Evolutionary conservation across 2,888 invertebrate species (phyloP).

Genomic region (Callyntrura sp.): DNA sequence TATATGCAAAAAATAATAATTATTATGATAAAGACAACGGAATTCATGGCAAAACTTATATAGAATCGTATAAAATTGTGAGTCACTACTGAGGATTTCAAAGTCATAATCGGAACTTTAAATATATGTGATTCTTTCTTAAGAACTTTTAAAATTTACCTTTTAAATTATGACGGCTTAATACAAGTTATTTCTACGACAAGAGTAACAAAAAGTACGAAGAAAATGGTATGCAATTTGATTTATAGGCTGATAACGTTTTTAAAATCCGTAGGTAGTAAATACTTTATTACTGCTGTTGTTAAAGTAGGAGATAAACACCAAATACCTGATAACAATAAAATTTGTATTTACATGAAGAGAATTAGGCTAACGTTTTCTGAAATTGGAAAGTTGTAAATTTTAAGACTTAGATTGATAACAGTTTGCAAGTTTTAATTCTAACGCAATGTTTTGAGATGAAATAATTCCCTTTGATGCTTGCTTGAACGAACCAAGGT

Average conservation of each 20-base stretch:
- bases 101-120: conserved; percentile 4
- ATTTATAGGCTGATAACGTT: conserved; percentile 34
- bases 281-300: conserved; percentile 1
- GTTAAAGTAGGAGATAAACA: background rate
- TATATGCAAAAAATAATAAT: background rate
- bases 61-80: conserved; percentile 7
- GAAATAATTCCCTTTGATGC: conserved; percentile 37
- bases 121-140: conserved; percentile 38
- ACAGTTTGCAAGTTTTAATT: background rate
- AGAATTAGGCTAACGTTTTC: background rate
- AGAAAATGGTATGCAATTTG: conserved; percentile 68
- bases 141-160: background rate
- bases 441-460: background rate
- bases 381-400: background rate
- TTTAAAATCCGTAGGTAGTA: background rate
- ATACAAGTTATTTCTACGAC: conserved; percentile 15
- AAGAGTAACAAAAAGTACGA: conserved; percentile 73
- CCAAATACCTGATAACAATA: conserved; percentile 54
- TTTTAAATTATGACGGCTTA: conserved; percentile 6
- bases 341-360: conserved; percentile 8
- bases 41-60: background rate
- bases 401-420: background rate
- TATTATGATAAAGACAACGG: background rate
- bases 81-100: conserved; percentile 21
- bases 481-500: background rate